Evolutionary conservation across 2,888 invertebrate species (phyloP), one percentile per base, ranked within the genome.

Genomic region (Terebella lapidaria): DNA sequence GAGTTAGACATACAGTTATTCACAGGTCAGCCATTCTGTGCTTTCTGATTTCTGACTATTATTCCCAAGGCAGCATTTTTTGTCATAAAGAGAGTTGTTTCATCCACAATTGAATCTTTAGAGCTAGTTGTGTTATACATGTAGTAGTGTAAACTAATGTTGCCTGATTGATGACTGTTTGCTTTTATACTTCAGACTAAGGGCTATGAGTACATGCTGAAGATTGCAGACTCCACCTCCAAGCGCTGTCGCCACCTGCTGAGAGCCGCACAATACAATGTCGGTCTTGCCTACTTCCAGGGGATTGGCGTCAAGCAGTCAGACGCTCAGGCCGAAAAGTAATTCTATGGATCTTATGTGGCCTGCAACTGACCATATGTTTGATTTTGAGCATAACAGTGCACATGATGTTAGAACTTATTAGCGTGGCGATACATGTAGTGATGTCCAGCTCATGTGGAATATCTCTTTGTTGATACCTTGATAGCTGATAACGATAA

Each of bases 211-310:
- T 72, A 70, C 57, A 70, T 80, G 69, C 54, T 62, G 29, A 67
- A 70, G 59, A 71, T 80, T 20, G 71, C 74, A 20, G 60, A 58
- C 2, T 68, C 71, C 3, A 70, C 67, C 1, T 60, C 68, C 2
- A 66, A 65, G 24, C 64, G 67, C 28, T 71, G 70, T 22, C 72
- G 72, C 59, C 77, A 78, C 61, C 63, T 81, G 18, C 54, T 73
- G 28, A 63, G 62, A 55, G 73, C 75, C 24, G 76, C 79, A 10
- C 71, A 74, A 59, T 79, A 73, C 65, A 80, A 81, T 61, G 66
- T 81, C 10, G 81, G 80, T 20, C 61, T 76, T 27, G 80, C 81
- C 2, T 78, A 76, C 64, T 80, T 72, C 66, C 75, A 79, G 66
- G 81, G 81, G 2, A 78, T 70, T 64, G 81, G 81, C 20, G 73